These are phyloP conservation scores for Xylocampa areola DNA, from an alignment of 2,888 invertebrate species.

Conservation along the genomic window DNA sequence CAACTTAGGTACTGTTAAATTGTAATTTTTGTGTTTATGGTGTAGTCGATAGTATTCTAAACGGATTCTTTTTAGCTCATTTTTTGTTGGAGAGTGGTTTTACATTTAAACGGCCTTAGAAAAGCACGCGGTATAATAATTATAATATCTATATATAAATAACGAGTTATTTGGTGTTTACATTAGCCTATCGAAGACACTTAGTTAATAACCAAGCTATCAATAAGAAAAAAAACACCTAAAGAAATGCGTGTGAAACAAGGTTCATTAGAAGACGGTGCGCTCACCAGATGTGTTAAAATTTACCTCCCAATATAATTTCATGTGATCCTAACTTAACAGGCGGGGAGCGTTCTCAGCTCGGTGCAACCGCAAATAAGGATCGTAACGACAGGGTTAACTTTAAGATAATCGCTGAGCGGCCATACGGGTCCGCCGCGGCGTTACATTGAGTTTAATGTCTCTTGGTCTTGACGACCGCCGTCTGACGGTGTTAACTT, in stretches of 20 bases:
- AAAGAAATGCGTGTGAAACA: conserved; percentile 34
- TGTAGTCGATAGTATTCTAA: too few species aligned
- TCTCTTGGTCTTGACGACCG: conserved; percentile 76
- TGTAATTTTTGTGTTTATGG: too few species aligned
- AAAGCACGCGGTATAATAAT: neutral
- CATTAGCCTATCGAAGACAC: too few species aligned
- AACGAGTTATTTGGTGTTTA: too few species aligned
- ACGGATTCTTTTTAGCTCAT: too few species aligned
- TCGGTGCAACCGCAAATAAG: conserved; percentile 81
- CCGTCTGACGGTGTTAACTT: conserved; percentile 69
- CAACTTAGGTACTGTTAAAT: too few species aligned
- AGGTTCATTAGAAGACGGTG: conserved; percentile 26
- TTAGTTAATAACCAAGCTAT: too few species aligned
- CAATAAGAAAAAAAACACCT: too few species aligned
- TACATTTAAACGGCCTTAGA: neutral
- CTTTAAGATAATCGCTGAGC: conserved; percentile 83
- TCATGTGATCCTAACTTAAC: conserved; percentile 65
- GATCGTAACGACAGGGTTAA: conserved; percentile 84
- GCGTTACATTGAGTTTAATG: conserved; percentile 81
- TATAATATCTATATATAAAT: too few species aligned
- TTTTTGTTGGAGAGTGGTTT: too few species aligned
- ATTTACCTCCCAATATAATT: conserved; percentile 56
- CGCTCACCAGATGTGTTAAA: conserved; percentile 51
- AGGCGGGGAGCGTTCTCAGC: conserved; percentile 62
- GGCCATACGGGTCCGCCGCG: conserved; percentile 73